Evolutionary conservation across 2,888 invertebrate species (phyloP).

Genomic region (Sminthurinus aureus): DNA sequence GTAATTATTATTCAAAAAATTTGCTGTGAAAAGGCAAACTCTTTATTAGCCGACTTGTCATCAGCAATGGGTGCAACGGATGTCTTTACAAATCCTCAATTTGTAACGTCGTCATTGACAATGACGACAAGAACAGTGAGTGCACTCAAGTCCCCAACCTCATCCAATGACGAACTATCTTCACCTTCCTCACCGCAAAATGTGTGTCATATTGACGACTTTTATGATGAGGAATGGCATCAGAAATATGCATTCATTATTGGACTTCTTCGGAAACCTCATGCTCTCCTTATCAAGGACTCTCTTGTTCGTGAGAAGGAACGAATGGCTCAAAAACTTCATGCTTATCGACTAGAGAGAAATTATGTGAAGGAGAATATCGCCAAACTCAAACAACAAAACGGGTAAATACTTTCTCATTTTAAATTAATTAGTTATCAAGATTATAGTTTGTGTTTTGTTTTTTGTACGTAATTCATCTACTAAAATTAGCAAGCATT

Average conservation of each 20-base stretch:
- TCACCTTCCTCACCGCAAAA: neutral
- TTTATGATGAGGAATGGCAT: constrained; percentile 57
- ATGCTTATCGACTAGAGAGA: constrained; percentile 54
- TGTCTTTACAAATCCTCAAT: constrained; percentile 56
- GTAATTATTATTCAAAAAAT: no score
- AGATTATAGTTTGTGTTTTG: no score
- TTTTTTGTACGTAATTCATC: no score
- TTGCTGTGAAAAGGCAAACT: neutral
- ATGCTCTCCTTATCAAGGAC: constrained; percentile 55
- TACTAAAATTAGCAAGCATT: no score
- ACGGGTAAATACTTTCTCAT: constrained; percentile 48
- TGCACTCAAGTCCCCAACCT: neutral
- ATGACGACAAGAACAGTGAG: constrained; percentile 16
- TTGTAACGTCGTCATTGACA: constrained; percentile 38
- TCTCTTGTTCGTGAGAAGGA: constrained; percentile 52
- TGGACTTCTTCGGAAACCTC: constrained; percentile 55
- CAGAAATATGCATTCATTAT: constrained; percentile 59
- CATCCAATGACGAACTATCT: neutral
- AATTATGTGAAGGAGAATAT: constrained; percentile 53
- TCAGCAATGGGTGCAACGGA: constrained; percentile 58
- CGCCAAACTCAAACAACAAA: constrained; percentile 47
- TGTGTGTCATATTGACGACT: neutral
- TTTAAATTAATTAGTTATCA: neutral
- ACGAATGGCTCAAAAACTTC: constrained; percentile 54
- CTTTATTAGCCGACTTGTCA: neutral